Evolutionary conservation across 1,140 invertebrate species (phyloP).

Genomic region (Lysiphlebus fabarum): DNA sequence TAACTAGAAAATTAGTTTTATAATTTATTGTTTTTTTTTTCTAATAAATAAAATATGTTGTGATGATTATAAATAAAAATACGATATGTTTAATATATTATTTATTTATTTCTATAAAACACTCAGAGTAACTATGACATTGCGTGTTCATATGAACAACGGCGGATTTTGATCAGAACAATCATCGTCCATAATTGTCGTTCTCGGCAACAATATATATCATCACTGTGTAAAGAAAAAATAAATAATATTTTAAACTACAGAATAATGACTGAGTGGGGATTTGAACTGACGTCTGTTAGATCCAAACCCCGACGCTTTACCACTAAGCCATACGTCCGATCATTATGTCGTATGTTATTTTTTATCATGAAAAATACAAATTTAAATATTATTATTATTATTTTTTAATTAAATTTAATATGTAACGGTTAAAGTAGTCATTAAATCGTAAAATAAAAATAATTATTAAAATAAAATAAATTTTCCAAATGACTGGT

Average conservation of each 20-base stretch:
- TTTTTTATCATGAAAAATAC: too few species aligned
- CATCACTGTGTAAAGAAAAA: conserved; percentile 42
- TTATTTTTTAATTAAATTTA: not conserved
- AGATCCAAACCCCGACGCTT: not conserved
- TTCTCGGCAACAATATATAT: conserved; percentile 37
- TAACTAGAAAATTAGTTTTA: too few species aligned
- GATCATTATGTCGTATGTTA: not conserved
- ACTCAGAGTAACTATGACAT: conserved; percentile 54
- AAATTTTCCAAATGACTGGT: too few species aligned
- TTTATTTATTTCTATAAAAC: conserved; percentile 27
- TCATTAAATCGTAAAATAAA: too few species aligned
- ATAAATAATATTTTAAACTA: not conserved
- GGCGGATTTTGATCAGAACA: conserved; percentile 33
- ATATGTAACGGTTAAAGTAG: too few species aligned
- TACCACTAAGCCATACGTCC: conserved; percentile 15
- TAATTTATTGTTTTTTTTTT: too few species aligned
- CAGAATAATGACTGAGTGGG: not conserved
- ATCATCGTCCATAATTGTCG: conserved; percentile 28
- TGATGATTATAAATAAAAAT: too few species aligned
- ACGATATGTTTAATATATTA: conserved; percentile 2
- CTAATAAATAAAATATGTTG: too few species aligned
- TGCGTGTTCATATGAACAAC: conserved; percentile 31
- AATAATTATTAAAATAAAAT: too few species aligned
- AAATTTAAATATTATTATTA: too few species aligned
- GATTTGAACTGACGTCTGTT: conserved; percentile 22